Base-by-base conservation (phyloP, 2,797 vertebrate species). In the Miichthys miiuy region DNA sequence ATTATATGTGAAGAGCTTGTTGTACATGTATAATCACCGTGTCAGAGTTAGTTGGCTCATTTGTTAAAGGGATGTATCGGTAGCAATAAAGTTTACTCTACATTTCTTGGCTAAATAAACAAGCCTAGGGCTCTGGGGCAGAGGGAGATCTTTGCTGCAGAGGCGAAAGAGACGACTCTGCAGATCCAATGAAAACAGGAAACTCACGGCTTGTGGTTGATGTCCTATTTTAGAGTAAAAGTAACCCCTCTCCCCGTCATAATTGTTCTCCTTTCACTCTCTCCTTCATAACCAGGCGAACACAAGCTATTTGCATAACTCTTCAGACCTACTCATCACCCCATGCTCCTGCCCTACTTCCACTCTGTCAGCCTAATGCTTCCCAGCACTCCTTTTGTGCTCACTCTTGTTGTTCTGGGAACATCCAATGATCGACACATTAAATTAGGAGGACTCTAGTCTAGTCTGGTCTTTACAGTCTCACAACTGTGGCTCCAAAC, bases 291-390 rank as follows among this genome's bases (percentile, higher is more conserved):
- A 80, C 65, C 80, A 84, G 65, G 34, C 55, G 13, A 71, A 82
- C 83, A 54, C 64, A 13, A 51, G 14, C 60, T 34, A 94, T 95
- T 94, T 92, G 90, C 93, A 94, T 93, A 92, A 91, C 89, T 79
- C 88, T 88, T 82, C 60, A 68, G 85, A 77, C 67, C 85, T 87
- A 78, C 79, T 83, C 60, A 18, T 82, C 84, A 65, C 71, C 87
- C 88, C 91, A 88, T 90, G 86, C 80, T 82, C 77, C 83, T 94
- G 92, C 80, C 91, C 93, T 91, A 93, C 89, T 94, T 95, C 91
- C 92, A 92, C 79, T 85, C 87, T 27, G 78, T 90, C 81, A 86
- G 83, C 77, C 88, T 89, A 89, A 91, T 89, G 83, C 83, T 91
- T 94, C 89, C 91, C 87, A 94, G 87, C 90, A 88, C 83, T 89